Base-by-base conservation (phyloP, 2,113 vertebrate species). In the Sturnira hondurensis region DNA sequence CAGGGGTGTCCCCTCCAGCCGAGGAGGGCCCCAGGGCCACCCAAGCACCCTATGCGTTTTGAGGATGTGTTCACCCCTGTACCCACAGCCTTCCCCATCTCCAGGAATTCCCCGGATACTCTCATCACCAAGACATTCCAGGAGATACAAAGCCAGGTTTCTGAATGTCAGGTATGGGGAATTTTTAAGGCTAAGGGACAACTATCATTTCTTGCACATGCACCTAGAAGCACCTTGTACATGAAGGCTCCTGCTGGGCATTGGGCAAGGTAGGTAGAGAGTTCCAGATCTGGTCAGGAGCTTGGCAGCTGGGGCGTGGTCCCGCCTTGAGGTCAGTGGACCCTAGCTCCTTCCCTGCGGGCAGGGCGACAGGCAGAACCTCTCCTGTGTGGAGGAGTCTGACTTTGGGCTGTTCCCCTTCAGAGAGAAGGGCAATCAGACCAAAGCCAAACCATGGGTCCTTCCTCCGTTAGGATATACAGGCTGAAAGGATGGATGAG, bases 11-110 rank as follows among this genome's bases (percentile, higher is more conserved):
- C 33, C 26, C 13, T 45, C 26, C 58, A 20, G 63, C 61, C 33
- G 33, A 61, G 56, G 6, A 43, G 54, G 38, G 52, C 22, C 74
- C n/a, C n/a, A 3, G 20, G 63, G 74, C 11, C 52, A 24, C 16
- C 0, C 2, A n/a, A 43, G 22, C 73, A 2, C 28, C 47, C 16
- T 4, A 15, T 19, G 17, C 15, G 8, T 10, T 12, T 2, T 10
- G 36, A 76, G 67, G n/a, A 8, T 0, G 3, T 28, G 58, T 38
- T 12, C n/a, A 13, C 4, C 38, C 91, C 13, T 0, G 31, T 8
- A 14, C 2, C 19, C 65, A 31, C 16, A 19, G 33, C 10, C 61
- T 38, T 65, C 50, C 52, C 12, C 4, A 7, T 4, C 41, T 28
- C 73, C 19, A 8, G 11, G 33, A 74, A 63, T 65, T 50, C 26